Conservation (phyloP, 2,888 invertebrate species). For the Cephus spinipes region DNA sequence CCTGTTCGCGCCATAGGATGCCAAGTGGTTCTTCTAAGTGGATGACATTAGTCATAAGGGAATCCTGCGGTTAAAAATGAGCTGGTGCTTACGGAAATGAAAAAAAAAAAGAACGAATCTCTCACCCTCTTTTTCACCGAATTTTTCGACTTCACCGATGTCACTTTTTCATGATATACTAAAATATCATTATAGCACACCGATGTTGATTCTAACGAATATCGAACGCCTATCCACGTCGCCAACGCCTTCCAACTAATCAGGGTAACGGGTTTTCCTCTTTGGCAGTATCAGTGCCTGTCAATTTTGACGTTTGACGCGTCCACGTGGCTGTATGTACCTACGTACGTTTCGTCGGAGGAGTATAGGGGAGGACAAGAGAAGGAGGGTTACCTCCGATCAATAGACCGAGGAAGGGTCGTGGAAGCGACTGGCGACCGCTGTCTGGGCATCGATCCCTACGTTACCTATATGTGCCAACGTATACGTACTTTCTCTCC, state of each 20-base stretch:
- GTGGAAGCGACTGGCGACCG: conserved; percentile 46
- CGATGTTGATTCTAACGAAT: neutral
- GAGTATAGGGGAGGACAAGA: conserved; percentile 4
- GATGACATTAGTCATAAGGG: conserved; percentile 21
- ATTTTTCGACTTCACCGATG: neutral
- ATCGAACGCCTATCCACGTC: neutral
- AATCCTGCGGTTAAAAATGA: conserved; percentile 16
- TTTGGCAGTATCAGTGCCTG: neutral
- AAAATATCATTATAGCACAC: neutral
- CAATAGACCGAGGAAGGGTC: conserved; percentile 51
- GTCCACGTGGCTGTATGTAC: neutral
- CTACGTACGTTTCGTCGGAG: neutral
- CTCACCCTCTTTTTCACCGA: neutral
- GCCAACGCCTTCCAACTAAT: neutral
- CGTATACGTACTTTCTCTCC: conserved; percentile 28
- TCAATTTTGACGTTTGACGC: neutral
- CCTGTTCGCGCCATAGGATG: conserved; percentile 13
- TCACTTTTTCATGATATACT: neutral
- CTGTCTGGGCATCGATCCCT: conserved; percentile 52
- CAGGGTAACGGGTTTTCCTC: neutral
- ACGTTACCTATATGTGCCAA: conserved; percentile 21
- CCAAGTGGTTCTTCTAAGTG: conserved; percentile 11
- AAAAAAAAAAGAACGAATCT: neutral
- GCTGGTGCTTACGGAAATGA: neutral
- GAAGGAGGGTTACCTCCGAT: conserved; percentile 35